phyloP scores from a whole-genome alignment of 2,113 vertebrate genomes.

The Genyomyrus donnyi region DNA sequence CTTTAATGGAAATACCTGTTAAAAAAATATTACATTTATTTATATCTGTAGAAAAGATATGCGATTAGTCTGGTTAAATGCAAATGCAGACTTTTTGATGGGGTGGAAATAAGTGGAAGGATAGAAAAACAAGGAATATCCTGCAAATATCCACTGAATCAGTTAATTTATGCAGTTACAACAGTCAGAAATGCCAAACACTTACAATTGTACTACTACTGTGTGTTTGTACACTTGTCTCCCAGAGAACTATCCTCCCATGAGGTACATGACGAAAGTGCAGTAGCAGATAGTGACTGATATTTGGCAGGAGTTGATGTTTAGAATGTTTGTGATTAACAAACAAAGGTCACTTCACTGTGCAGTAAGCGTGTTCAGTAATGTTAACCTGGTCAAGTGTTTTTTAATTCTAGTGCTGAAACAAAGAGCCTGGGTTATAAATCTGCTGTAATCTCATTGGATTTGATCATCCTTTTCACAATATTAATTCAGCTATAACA shows the following conservation, averaged over 20 bases:
- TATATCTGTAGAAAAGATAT: background rate
- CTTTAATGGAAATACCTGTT: conserved; percentile 8
- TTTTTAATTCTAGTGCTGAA: background rate
- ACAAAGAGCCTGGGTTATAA: background rate
- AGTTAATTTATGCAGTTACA: background rate
- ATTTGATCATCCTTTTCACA: background rate
- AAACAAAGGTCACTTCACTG: background rate
- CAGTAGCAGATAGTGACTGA: background rate
- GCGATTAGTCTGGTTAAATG: background rate
- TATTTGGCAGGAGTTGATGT: background rate
- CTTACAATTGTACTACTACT: background rate
- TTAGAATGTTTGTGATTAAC: background rate
- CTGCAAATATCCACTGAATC: background rate
- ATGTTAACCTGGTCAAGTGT: background rate
- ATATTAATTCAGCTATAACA: background rate
- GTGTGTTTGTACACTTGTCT: background rate
- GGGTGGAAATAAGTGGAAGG: background rate
- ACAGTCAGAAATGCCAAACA: background rate
- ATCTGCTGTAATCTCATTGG: background rate
- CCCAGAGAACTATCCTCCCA: background rate
- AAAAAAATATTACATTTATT: background rate
- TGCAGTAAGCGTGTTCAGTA: background rate
- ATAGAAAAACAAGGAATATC: background rate
- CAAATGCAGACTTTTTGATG: background rate
- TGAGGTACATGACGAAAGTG: background rate